Conservation (phyloP, 2,888 invertebrate genomes). For the Agrotis segetum region DNA sequence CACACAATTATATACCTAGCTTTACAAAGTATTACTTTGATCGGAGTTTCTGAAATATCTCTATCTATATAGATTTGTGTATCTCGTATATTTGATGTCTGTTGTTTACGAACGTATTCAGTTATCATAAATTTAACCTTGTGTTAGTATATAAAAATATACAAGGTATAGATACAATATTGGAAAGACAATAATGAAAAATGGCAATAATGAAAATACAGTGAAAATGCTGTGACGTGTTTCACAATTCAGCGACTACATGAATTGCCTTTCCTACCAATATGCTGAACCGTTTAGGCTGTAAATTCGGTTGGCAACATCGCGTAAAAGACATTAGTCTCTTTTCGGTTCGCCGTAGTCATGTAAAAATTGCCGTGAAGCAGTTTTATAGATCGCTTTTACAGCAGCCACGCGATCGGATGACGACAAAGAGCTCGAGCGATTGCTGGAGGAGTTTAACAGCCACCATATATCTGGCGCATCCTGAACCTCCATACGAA, state of each 20-base stretch:
- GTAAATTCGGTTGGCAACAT: conserved; percentile 45
- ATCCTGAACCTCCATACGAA: conserved; percentile 85
- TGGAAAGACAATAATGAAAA: conserved; percentile 1
- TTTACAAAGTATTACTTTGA: conserved; percentile 2
- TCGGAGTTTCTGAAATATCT: conserved; percentile 2
- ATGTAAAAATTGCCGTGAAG: conserved; percentile 64
- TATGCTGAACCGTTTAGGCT: conserved; percentile 37
- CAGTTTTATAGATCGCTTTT: conserved; percentile 67
- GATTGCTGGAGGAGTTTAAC: conserved; percentile 82
- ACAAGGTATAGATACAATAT: not conserved
- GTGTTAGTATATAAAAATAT: not conserved
- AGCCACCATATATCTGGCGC: conserved; percentile 83
- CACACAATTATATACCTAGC: too few species aligned
- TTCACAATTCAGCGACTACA: conserved; percentile 28
- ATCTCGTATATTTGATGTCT: not conserved
- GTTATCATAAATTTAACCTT: not conserved
- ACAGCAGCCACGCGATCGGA: conserved; percentile 69
- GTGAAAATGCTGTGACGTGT: conserved; percentile 12
- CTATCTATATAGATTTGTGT: not conserved
- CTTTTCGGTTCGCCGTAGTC: conserved; percentile 48
- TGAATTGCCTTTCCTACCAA: conserved; percentile 43
- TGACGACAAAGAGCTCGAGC: conserved; percentile 75
- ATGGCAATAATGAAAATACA: conserved; percentile 16
- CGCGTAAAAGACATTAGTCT: conserved; percentile 41
- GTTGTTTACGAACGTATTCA: not conserved